These are phyloP conservation scores for Penaeus chinensis DNA, from an alignment of 1,140 invertebrate genomes.

Conservation along the genomic window DNA sequence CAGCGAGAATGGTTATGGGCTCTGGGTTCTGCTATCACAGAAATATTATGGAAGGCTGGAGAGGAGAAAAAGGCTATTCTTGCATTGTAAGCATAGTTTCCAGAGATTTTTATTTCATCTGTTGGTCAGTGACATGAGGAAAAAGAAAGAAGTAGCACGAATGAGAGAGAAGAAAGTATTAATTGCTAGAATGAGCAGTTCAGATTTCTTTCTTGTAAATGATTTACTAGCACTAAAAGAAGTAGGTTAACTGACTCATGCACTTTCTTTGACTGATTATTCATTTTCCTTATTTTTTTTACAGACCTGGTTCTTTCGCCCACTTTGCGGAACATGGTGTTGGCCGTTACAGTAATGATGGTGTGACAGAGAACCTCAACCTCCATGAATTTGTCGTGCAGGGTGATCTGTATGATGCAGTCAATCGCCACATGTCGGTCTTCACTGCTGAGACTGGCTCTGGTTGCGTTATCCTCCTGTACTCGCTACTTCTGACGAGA, in stretches of 20 bases:
- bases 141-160: no score
- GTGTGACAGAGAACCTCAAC: slow-evolving; percentile 68
- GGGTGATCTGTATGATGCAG: slow-evolving; percentile 65
- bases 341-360: slow-evolving; percentile 67
- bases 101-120: no score
- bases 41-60: slow-evolving; percentile 66
- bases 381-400: slow-evolving; percentile 66
- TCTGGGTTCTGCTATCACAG: slow-evolving; percentile 59
- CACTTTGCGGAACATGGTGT: slow-evolving; percentile 63
- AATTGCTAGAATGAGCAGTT: no score
- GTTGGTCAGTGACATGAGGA: no score
- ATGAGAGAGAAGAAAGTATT: no score
- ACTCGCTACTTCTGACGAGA: slow-evolving; percentile 69
- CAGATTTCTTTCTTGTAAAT: no score
- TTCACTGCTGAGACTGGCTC: slow-evolving; percentile 66
- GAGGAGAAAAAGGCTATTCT: slow-evolving; percentile 56
- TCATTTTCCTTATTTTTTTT: not conserved
- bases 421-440: slow-evolving; percentile 65
- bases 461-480: slow-evolving; percentile 69
- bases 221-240: no score
- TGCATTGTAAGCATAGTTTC: slow-evolving; percentile 47
- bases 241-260: no score
- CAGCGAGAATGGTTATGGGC: slow-evolving; percentile 58
- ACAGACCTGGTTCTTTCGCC: slow-evolving; percentile 54
- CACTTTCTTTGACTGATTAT: not conserved